Conservation (phyloP, 2,888 invertebrate genomes). For the Bellardia pandia region DNA sequence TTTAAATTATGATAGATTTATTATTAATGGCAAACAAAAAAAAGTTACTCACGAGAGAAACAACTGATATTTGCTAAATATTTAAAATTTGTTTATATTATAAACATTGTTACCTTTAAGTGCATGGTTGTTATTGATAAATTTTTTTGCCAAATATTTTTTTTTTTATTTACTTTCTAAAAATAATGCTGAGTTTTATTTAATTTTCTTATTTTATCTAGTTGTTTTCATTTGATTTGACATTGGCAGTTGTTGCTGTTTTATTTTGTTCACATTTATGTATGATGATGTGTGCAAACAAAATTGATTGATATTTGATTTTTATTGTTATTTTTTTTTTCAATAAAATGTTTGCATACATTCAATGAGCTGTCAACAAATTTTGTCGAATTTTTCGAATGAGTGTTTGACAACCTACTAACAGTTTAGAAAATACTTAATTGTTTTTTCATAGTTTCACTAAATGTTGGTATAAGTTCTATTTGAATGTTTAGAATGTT, state of each 20-base stretch:
- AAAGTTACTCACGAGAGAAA: background rate
- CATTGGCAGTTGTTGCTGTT: constrained; percentile 47
- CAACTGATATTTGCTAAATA: background rate
- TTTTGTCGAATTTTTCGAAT: background rate
- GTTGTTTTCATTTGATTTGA: constrained; percentile 61
- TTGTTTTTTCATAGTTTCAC: too few relatives aligned
- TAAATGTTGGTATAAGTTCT: too few relatives aligned
- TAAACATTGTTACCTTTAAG: background rate
- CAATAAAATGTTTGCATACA: constrained; percentile 42
- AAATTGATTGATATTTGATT: constrained; percentile 50
- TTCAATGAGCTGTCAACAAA: constrained; percentile 38
- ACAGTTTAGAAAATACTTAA: too few relatives aligned
- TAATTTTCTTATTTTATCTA: constrained; percentile 15
- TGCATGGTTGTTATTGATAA: background rate
- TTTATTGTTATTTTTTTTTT: constrained; percentile 9
- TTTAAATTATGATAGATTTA: background rate
- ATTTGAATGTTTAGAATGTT: too few relatives aligned
- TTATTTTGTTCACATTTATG: constrained; percentile 44
- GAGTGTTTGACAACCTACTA: too few relatives aligned
- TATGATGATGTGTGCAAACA: constrained; percentile 31
- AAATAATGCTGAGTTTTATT: constrained; percentile 32
- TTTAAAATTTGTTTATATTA: constrained; percentile 5
- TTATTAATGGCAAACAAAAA: constrained; percentile 6
- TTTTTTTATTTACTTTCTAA: constrained; percentile 48
- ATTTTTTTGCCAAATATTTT: constrained; percentile 17